These are phyloP conservation scores for Girardinichthys multiradiatus DNA, from an alignment of 2,113 vertebrate species.

Conservation along the genomic window DNA sequence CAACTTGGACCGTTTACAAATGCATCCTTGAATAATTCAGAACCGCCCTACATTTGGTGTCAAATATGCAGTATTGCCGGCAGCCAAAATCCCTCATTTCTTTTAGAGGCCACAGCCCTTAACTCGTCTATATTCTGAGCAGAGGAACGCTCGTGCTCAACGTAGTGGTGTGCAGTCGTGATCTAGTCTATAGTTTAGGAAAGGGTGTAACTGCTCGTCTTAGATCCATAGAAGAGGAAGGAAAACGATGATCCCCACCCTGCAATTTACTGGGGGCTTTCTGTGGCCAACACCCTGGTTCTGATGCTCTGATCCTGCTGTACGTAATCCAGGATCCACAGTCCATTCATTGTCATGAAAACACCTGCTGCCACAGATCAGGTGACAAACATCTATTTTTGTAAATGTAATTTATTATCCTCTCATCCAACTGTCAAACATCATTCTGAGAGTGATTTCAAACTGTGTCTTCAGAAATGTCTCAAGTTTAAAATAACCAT, in stretches of 20 bases:
- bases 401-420: slow-evolving; percentile 18
- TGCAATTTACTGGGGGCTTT: slow-evolving; percentile 70
- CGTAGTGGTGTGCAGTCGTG: slow-evolving; percentile 21
- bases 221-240: slow-evolving; percentile 55
- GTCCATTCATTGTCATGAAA: slow-evolving; percentile 37
- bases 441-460: not conserved
- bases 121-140: slow-evolving; percentile 43
- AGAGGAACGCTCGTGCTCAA: slow-evolving; percentile 49
- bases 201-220: slow-evolving; percentile 39
- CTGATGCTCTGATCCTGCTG: slow-evolving; percentile 46
- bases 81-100: slow-evolving; percentile 63
- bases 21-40: slow-evolving; percentile 72
- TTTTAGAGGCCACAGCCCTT: slow-evolving; percentile 57
- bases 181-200: slow-evolving; percentile 47
- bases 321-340: slow-evolving; percentile 45
- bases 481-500: too few relatives aligned
- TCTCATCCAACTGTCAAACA: not conserved
- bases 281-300: slow-evolving; percentile 57
- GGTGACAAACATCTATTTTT: slow-evolving; percentile 5
- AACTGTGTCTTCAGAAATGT: too few relatives aligned
- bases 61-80: slow-evolving; percentile 68
- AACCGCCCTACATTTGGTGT: slow-evolving; percentile 68
- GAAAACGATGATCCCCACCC: slow-evolving; percentile 45
- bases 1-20: slow-evolving; percentile 71
- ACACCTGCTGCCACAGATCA: slow-evolving; percentile 42